Evolutionary conservation across 2,113 vertebrate genomes (phyloP), one percentile per base, ranked within the genome.

Genomic region (Sebastes schlegelii): DNA sequence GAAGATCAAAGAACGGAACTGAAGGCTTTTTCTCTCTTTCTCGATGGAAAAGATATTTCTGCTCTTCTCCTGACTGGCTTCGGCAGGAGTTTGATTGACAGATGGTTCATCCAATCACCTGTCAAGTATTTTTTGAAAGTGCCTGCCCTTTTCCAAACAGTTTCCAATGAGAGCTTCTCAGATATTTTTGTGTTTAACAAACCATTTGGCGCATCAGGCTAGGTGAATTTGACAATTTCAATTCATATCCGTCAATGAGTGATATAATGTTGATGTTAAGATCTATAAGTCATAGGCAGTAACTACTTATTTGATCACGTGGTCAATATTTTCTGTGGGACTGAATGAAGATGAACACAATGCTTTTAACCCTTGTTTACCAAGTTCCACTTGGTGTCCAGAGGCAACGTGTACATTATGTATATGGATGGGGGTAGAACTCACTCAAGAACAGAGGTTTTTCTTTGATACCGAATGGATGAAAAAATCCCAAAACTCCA

Each of bases 221-320:
- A 12, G 8, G 55, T 60, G 63, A 73, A 60, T 70, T 74, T 85
- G 68, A 78, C 64, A 77, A 65, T 75, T 6, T 78, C n/a, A 69
- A 71, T 79, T 84, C 61, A 73, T 68, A 40, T 66, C 14, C 69
- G 63, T 71, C 72, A 83, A 1, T n/a, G 21, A 51, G 1, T 65
- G 21, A 65, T 51, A 12, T 9, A 23, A 2, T 34, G 48, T 21
- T 34, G 34, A 2, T 70, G 1, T 19, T 42, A 43, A 17, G 8
- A 43, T 64, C 40, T 10, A 64, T 42, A 43, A 8, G n/a, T 66
- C 45, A 45, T 17, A 62, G 34, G 60, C 58, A 14, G 14, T 4
- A 6, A 13, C 60, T 63, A 10, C n/a, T 43, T 40, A 57, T 58
- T 64, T 51, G 23, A 82, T 63, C 46, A 54, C 8, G 55, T 51